Conservation (phyloP, 1,140 invertebrate species). For the Mamestra configurata region DNA sequence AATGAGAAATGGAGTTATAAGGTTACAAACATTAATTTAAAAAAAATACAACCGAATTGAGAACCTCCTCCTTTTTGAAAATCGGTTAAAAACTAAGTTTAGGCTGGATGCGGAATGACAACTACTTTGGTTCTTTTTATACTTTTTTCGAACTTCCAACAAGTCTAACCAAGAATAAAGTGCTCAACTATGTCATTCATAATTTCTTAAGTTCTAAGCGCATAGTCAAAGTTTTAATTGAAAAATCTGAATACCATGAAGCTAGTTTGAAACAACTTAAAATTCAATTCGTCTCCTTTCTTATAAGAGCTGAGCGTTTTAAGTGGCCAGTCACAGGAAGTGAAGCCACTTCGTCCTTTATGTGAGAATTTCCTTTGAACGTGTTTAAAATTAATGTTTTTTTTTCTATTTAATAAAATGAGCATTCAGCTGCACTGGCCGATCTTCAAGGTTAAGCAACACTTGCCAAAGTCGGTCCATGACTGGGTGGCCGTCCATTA, state of each 20-base stretch:
- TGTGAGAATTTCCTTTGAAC: conserved; percentile 15
- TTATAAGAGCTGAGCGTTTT: conserved; percentile 19
- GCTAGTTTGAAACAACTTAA: conserved; percentile 20
- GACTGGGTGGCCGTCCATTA: too few species aligned
- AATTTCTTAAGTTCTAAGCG: conserved; percentile 11
- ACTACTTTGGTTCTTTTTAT: neutral
- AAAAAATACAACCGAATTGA: too few species aligned
- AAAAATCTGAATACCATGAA: conserved; percentile 33
- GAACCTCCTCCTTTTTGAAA: too few species aligned
- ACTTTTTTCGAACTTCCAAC: conserved; percentile 4
- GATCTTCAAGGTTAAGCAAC: too few species aligned
- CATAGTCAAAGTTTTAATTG: conserved; percentile 21
- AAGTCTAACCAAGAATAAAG: neutral
- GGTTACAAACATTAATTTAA: too few species aligned
- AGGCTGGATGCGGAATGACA: too few species aligned
- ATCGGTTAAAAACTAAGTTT: too few species aligned
- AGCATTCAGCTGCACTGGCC: too few species aligned
- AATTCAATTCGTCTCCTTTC: conserved; percentile 35
- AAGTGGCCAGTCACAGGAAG: conserved; percentile 26
- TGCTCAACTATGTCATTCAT: neutral
- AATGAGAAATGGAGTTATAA: too few species aligned
- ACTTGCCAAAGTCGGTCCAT: too few species aligned
- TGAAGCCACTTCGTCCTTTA: conserved; percentile 13
- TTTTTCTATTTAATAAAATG: conserved; percentile 7
- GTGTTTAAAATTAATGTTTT: conserved; percentile 11